Conservation (phyloP, 2,113 vertebrate species). For the Malurus melanocephalus region DNA sequence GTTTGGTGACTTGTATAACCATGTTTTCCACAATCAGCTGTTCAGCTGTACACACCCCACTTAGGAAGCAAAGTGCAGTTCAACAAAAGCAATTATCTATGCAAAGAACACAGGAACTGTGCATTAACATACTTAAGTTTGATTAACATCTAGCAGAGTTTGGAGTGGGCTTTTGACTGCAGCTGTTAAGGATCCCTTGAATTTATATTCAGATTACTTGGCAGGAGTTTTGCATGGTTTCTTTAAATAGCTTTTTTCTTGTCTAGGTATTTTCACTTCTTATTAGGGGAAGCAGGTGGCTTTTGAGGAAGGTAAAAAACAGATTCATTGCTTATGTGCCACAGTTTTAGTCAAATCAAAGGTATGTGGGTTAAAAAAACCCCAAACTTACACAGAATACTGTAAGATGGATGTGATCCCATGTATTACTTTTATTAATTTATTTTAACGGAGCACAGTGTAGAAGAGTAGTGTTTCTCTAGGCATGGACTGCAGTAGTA, state of each 20-base stretch:
- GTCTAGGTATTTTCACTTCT: background rate
- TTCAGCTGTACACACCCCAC: background rate
- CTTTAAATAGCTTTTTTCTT: background rate
- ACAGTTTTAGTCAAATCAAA: background rate
- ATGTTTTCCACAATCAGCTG: background rate
- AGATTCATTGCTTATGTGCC: background rate
- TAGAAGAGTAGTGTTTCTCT: background rate
- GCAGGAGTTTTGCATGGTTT: background rate
- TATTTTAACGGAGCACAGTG: background rate
- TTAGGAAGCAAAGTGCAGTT: background rate
- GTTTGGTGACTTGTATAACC: background rate
- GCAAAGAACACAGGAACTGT: background rate
- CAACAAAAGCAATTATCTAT: background rate
- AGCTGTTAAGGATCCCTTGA: conserved; percentile 39
- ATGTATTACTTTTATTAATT: background rate
- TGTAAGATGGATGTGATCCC: background rate
- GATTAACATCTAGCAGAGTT: conserved; percentile 28
- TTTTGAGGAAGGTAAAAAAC: background rate
- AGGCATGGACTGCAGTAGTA: background rate
- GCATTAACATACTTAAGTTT: conserved; percentile 32
- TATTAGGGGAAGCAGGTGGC: background rate
- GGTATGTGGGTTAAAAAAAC: background rate
- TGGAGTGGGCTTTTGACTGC: conserved; percentile 45
- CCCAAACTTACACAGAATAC: background rate
- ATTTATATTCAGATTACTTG: conserved; percentile 47